A percentile compares a stretch with the other conserved stretches of the same genome.
Conservation (phyloP, 2,113 vertebrate genomes). For the Falcunculus frontatus region DNA sequence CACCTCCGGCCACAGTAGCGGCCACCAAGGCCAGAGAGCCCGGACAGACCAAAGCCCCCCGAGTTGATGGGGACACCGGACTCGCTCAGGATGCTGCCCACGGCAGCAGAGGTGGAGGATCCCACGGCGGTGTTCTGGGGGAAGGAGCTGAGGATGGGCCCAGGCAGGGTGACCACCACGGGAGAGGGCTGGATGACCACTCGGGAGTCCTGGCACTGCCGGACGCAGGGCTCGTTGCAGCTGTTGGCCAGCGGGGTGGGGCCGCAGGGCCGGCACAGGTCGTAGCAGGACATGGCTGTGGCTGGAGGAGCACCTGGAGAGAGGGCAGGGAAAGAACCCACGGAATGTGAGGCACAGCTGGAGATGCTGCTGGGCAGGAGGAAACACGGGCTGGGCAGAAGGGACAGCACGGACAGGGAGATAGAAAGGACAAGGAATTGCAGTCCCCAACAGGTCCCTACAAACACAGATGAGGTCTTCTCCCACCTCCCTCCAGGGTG, state of each 20-base stretch:
- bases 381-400: rapidly evolving
- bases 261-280: neutral
- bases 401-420: rapidly evolving
- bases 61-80: no score
- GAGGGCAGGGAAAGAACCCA: neutral
- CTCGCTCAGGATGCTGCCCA: neutral
- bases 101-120: neutral
- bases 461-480: neutral
- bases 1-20: no score
- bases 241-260: neutral
- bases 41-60: no score
- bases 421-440: neutral
- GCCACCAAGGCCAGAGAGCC: no score
- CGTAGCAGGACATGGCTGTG: neutral
- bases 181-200: neutral
- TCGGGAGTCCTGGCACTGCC: neutral
- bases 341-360: rapidly evolving
- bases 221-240: neutral
- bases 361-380: neutral
- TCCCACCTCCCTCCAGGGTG: neutral
- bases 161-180: neutral
- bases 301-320: neutral
- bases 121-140: neutral
- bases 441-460: rapidly evolving
- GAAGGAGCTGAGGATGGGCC: conserved; percentile 51